These are phyloP conservation scores for Drosophila sturtevanti DNA, from an alignment of 1,140 invertebrate genomes.

Conservation along the genomic window DNA sequence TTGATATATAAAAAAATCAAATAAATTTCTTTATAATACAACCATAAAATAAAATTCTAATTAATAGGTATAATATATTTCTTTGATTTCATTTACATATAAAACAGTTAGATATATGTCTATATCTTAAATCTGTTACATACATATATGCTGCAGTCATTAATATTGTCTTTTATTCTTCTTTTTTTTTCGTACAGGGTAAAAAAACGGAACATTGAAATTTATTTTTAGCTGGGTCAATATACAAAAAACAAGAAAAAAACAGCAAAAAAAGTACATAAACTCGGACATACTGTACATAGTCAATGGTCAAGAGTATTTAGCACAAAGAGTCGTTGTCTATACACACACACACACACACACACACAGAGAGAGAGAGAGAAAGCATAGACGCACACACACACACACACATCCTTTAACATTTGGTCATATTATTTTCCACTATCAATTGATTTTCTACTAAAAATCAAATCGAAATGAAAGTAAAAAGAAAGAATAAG, in stretches of 20 bases:
- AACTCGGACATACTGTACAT: slow-evolving; percentile 4
- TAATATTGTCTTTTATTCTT: no score
- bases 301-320: background rate
- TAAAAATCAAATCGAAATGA: background rate
- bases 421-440: background rate
- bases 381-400: background rate
- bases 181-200: slow-evolving; percentile 1
- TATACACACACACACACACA: background rate
- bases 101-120: no score
- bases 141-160: no score
- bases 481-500: background rate
- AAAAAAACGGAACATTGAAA: slow-evolving; percentile 41
- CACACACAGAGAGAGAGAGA: background rate
- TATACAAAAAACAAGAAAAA: slow-evolving; percentile 1
- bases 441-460: slow-evolving; percentile 26
- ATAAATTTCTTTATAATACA: no score
- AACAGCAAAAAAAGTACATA: background rate
- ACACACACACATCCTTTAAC: background rate
- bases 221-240: slow-evolving; percentile 54
- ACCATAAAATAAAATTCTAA: no score
- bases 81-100: no score
- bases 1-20: no score
- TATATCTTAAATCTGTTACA: no score
- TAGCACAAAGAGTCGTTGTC: slow-evolving; percentile 1
- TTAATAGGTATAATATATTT: no score